A percentile compares a stretch with the other conserved stretches of the same genome.
These are phyloP conservation scores for Drosophila azteca DNA, from an alignment of 1,140 invertebrate species.

Conservation along the genomic window DNA sequence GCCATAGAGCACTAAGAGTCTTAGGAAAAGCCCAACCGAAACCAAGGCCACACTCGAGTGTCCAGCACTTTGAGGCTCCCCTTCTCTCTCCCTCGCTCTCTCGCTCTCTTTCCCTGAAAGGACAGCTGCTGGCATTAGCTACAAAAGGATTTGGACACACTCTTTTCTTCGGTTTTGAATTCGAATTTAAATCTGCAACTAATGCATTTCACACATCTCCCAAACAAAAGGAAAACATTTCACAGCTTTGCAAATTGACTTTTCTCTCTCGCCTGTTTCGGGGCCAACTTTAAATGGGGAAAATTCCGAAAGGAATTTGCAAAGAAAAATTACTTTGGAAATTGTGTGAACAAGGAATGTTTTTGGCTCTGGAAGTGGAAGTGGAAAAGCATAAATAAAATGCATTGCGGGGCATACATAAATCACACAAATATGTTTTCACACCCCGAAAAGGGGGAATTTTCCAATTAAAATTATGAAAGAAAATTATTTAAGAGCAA, in stretches of 20 bases:
- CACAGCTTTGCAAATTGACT: conserved; percentile 17
- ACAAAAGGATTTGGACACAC: conserved; percentile 34
- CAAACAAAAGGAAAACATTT: conserved; percentile 5
- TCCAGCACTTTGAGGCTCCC: background rate
- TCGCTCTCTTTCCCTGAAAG: conserved; percentile 1
- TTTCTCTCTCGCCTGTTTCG: background rate
- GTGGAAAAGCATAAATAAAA: conserved; percentile 32
- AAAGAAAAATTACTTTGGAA: conserved; percentile 21
- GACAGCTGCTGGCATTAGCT: conserved; percentile 37
- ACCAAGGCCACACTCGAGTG: conserved; percentile 27
- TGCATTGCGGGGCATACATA: conserved; percentile 17
- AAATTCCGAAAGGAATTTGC: conserved; percentile 8
- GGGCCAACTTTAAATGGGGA: conserved; percentile 17
- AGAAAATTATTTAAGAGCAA: background rate
- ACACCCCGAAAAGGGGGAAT: conserved; percentile 1
- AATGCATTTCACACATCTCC: conserved; percentile 29
- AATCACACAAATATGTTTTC: conserved; percentile 35
- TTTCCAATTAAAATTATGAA: conserved; percentile 31
- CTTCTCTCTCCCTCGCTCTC: too few species aligned
- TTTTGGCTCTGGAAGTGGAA: background rate
- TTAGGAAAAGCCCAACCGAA: conserved; percentile 29
- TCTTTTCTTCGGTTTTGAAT: conserved; percentile 29
- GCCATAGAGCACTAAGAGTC: conserved; percentile 34
- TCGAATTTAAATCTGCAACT: conserved; percentile 38
- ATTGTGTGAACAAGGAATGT: conserved; percentile 11